A percentile compares a stretch with the other conserved stretches of the same genome.
Conservation (phyloP, 2,113 vertebrate genomes). For the Corynorhinus townsendii region DNA sequence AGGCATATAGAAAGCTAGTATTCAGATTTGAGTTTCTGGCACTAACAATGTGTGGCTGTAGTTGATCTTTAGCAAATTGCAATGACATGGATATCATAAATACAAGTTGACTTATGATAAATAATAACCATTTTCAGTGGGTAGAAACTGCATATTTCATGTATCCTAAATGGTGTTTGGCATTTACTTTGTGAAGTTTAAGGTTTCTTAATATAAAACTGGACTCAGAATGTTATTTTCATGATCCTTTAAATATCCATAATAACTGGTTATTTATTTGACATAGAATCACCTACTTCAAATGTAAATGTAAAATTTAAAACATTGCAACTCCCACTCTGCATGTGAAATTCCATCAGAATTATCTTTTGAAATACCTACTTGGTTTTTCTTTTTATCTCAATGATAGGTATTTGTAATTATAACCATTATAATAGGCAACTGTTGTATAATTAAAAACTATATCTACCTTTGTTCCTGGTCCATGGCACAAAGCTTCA, state of each 20-base stretch:
- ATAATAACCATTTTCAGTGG: not conserved
- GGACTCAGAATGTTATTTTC: conserved; percentile 13
- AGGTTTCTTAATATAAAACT: not conserved
- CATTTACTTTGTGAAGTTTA: not conserved
- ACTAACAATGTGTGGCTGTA: not conserved
- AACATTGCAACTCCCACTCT: not conserved
- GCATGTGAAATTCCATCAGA: not conserved
- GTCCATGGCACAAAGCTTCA: not conserved
- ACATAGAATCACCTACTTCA: not conserved
- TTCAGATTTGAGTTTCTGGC: not conserved
- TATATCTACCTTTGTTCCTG: not conserved
- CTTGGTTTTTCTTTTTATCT: not conserved
- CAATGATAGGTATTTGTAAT: conserved; percentile 20
- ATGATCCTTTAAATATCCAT: not conserved
- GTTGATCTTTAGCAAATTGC: not conserved
- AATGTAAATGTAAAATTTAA: conserved; percentile 1
- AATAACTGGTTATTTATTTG: not conserved
- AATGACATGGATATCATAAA: not conserved
- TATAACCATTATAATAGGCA: not conserved
- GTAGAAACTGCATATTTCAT: not conserved
- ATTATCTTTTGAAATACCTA: not conserved
- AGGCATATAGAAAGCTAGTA: not conserved
- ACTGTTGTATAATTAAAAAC: not conserved
- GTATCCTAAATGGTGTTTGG: not conserved
- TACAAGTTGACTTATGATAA: not conserved